phyloP scores from a whole-genome alignment of 2,113 vertebrate species.

The Salvelinus fontinalis region DNA sequence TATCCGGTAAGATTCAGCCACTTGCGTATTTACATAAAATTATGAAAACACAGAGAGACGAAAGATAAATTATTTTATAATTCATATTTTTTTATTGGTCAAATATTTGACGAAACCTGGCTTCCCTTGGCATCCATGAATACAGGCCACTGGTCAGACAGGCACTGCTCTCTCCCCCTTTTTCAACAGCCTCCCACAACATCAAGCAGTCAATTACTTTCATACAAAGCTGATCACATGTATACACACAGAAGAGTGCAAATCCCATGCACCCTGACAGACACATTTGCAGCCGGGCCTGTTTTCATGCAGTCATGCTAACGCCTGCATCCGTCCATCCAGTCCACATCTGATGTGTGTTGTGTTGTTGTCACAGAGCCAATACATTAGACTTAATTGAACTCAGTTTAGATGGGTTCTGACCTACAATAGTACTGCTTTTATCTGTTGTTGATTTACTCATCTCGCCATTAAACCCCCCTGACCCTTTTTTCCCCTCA shows the following conservation, averaged over 20 bases:
- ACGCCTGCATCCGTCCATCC: slow-evolving; percentile 7
- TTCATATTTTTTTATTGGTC: no score
- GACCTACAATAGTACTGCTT: slow-evolving; percentile 43
- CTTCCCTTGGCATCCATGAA: no score
- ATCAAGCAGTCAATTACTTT: not conserved
- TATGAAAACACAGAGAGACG: no score
- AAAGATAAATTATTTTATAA: no score
- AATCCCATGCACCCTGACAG: not conserved
- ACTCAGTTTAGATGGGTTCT: slow-evolving; percentile 46
- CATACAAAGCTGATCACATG: not conserved
- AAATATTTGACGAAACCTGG: no score
- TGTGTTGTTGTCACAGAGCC: slow-evolving; percentile 37
- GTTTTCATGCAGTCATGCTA: not conserved
- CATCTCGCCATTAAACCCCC: slow-evolving; percentile 46
- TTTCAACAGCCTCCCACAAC: not conserved
- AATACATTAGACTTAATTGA: slow-evolving; percentile 44
- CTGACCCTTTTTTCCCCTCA: slow-evolving; percentile 37
- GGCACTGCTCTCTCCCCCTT: not conserved
- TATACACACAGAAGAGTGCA: not conserved
- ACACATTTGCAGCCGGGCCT: not conserved
- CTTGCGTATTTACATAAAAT: no score
- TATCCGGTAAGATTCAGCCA: no score
- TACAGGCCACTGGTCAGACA: no score
- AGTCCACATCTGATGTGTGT: slow-evolving; percentile 33
- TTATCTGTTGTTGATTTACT: slow-evolving; percentile 49